These are phyloP conservation scores for Chionomys nivalis DNA, from an alignment of 2,113 vertebrate species.

Conservation along the genomic window DNA sequence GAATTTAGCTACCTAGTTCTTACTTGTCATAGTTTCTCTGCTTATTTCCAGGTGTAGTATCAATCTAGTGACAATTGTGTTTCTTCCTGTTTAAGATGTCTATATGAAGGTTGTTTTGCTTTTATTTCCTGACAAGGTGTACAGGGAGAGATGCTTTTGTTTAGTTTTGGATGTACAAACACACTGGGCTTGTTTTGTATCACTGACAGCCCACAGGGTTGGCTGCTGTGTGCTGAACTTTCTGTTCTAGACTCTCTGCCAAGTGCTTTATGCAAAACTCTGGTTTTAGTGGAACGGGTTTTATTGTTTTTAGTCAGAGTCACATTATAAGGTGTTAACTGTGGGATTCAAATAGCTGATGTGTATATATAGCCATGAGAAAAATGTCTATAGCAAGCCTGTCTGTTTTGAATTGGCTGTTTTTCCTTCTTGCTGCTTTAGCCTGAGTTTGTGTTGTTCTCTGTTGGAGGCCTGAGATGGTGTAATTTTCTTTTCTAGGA, in stretches of 20 bases:
- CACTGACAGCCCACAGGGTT: conserved; percentile 82
- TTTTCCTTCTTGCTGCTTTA: conserved; percentile 67
- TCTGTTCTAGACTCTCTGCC: conserved; percentile 88
- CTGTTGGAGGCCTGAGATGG: conserved; percentile 81
- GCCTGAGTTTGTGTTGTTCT: conserved; percentile 81
- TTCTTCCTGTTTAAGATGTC: conserved; percentile 46
- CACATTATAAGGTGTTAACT: conserved; percentile 80
- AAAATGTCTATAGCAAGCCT: conserved; percentile 78
- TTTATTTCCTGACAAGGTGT: conserved; percentile 83
- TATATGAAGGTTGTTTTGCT: conserved; percentile 71
- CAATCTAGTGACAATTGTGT: neutral
- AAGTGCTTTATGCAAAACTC: conserved; percentile 85
- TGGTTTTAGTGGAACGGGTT: conserved; percentile 82
- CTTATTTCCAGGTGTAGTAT: neutral
- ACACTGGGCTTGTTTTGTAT: conserved; percentile 81
- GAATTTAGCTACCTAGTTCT: conserved; percentile 46
- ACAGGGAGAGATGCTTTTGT: conserved; percentile 73
- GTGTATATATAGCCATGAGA: conserved; percentile 77
- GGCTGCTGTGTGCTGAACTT: conserved; percentile 86
- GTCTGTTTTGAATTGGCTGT: conserved; percentile 69
- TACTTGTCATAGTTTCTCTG: conserved; percentile 29
- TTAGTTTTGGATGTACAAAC: conserved; percentile 78
- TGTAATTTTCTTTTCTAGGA: conserved; percentile 92
- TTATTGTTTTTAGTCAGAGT: conserved; percentile 79
- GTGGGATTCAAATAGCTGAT: conserved; percentile 67